A percentile compares a stretch with the other conserved stretches of the same genome.
phyloP scores from a whole-genome alignment of 2,113 vertebrate genomes.

The Halichoeres trimaculatus region DNA sequence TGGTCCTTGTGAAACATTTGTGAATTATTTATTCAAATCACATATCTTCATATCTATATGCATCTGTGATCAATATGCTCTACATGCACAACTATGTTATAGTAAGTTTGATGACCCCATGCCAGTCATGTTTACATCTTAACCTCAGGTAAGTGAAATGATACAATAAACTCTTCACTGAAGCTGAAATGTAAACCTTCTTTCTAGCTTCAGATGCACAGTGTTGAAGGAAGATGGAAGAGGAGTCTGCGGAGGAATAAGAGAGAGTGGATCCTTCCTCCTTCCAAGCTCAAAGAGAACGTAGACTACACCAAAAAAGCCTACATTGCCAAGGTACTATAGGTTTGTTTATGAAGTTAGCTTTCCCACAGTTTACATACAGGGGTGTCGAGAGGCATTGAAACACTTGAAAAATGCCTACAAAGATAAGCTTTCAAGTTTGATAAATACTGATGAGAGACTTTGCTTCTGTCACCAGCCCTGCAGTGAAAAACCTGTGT shows the following conservation, averaged over 20 bases:
- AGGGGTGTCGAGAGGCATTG: not conserved
- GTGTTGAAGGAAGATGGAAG: slow-evolving; percentile 8
- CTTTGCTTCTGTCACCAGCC: not conserved
- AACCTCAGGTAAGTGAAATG: no score
- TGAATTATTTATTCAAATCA: no score
- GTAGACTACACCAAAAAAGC: slow-evolving; percentile 55
- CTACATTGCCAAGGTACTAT: slow-evolving; percentile 76
- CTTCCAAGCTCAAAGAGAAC: slow-evolving; percentile 75
- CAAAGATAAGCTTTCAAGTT: not conserved
- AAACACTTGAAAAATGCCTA: not conserved
- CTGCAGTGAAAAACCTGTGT: not conserved
- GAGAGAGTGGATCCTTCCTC: slow-evolving; percentile 81
- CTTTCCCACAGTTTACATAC: not conserved
- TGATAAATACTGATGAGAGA: not conserved
- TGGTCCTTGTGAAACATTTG: no score
- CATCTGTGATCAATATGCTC: no score
- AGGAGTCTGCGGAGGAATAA: slow-evolving; percentile 59
- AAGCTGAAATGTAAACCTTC: not conserved
- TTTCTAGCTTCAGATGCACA: slow-evolving; percentile 50
- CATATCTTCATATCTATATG: no score
- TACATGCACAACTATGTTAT: no score
- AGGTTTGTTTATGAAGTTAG: not conserved
- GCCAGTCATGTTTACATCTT: not conserved
- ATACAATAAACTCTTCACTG: not conserved
- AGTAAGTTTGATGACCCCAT: no score